phyloP scores from a whole-genome alignment of 2,113 vertebrate species.

The Gracilinanus agilis region DNA sequence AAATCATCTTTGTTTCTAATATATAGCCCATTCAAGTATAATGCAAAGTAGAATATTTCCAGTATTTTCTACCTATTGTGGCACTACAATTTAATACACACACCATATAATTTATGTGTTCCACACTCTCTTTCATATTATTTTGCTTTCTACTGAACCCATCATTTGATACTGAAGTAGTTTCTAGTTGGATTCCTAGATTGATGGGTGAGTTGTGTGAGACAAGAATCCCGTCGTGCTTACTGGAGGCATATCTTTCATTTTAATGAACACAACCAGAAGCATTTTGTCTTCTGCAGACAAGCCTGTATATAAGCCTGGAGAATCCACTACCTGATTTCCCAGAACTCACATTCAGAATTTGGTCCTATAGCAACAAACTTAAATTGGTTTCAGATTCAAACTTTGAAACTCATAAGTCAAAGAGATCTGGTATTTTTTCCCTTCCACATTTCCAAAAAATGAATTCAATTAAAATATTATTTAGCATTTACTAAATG shows the following conservation, averaged over 20 bases:
- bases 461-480: not conserved
- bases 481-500: not conserved
- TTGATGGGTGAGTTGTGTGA: not conserved
- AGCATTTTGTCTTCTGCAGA: not conserved
- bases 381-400: not conserved
- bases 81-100: not conserved
- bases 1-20: not conserved
- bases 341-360: conserved; percentile 1
- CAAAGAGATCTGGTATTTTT: not conserved
- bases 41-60: no score
- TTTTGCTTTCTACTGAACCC: not conserved
- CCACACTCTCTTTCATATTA: not conserved
- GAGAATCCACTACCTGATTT: not conserved
- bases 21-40: not conserved
- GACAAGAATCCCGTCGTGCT: not conserved
- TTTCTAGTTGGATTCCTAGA: not conserved
- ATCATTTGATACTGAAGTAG: not conserved
- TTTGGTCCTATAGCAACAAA: not conserved
- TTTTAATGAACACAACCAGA: conserved; percentile 6
- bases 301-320: not conserved
- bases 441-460: not conserved
- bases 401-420: not conserved
- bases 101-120: not conserved
- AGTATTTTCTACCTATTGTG: not conserved
- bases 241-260: conserved; percentile 9